Evolutionary conservation across 2,113 vertebrate genomes (phyloP), one percentile per base, ranked within the genome.

Genomic region (Oophaga pumilio): DNA sequence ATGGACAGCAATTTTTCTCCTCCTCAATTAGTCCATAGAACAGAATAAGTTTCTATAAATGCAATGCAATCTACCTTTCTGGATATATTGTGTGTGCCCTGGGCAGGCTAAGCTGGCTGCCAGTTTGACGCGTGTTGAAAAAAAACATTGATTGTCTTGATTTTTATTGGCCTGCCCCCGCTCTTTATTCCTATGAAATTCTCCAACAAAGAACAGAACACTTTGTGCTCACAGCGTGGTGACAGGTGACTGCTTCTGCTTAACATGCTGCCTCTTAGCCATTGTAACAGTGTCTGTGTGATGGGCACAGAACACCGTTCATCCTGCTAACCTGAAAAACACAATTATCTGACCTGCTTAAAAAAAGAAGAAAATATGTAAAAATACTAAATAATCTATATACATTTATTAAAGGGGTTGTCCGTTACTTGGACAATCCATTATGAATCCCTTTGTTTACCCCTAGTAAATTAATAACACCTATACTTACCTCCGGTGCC

Each of bases 151-250:
- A 77, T 64, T 85, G 57, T 52, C 74, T 85, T 76, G 60, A 77
- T 85, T 77, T 85, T 59, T 43, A 12, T 22, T 52, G 20, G 22
- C 18, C 73, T 20, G 71, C 84, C 84, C 84, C 84, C 84, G 57
- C 84, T 77, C n/a, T 85, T 9, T 50, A 85, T n/a, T 85, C 7
- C 73, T 64, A 11, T 49, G 69, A 8, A 77, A 26, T 62, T 43
- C 56, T 85, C 57, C n/a, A 50, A 56, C n/a, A n/a, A 59, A 18
- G 22, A 76, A 66, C 84, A 85, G 84, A 85, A 85, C 84, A 76
- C 71, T 64, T 64, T 85, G 84, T 76, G 62, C 73, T 49, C 53
- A 50, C 14, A n/a, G 33, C 13, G 9, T 64, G 20, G 52, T 77
- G 84, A 64, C 69, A 76, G 69, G 71, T 76, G 57, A 49, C 33